Conservation (phyloP, 1,140 invertebrate species). For the Lucilia cuprina region DNA sequence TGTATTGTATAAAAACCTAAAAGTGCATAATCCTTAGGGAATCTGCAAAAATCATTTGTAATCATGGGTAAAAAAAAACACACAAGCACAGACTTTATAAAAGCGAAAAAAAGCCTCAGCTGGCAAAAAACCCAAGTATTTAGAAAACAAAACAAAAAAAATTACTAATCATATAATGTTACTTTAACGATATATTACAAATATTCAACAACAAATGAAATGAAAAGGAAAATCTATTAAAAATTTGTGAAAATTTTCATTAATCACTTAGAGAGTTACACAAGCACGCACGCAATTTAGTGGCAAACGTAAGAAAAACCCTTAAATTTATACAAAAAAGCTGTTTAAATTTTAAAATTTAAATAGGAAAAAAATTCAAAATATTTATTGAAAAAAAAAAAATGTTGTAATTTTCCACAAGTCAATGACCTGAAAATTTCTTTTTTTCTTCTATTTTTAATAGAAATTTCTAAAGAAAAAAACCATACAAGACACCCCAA, state of each 20-base stretch:
- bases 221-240: not conserved
- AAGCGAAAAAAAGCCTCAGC: not conserved
- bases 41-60: not conserved
- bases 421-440: conserved; percentile 11
- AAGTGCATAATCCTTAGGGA: not conserved
- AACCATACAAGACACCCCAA: not conserved
- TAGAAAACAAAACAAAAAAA: not conserved
- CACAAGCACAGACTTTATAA: not conserved
- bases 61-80: not conserved
- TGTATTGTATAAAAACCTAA: not conserved
- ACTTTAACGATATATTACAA: not conserved
- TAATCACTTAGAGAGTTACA: not conserved
- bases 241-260: not conserved
- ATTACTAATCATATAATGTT: not conserved
- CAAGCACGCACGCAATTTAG: not conserved
- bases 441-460: not conserved
- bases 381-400: not conserved
- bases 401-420: not conserved
- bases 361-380: not conserved
- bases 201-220: not conserved
- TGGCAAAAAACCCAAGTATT: not conserved
- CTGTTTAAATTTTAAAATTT: not conserved
- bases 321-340: not conserved
- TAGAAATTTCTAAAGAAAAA: not conserved
- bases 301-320: not conserved